Evolutionary conservation across 2,888 invertebrate genomes (phyloP), one percentile per base, ranked within the genome.

Genomic region (Cosmia pyralina): DNA sequence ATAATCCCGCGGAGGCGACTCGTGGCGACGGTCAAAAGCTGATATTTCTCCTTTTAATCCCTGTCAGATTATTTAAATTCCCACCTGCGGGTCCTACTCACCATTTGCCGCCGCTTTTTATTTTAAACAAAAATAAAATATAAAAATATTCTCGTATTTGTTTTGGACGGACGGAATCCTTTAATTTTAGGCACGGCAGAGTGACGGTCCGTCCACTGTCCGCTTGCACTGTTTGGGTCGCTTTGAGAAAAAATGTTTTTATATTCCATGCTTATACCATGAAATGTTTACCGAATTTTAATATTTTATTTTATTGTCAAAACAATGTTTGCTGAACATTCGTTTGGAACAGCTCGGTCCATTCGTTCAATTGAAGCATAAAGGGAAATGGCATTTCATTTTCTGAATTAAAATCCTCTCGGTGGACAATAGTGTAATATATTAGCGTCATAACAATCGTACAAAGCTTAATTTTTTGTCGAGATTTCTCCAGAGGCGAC

Each of bases 61-160:
- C 93, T 95, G 95, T 95, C 96, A 95, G 96, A 96, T 96, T 96
- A 96, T 96, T 96, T 96, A 96, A 96, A 96, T 96, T 95, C 96
- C 96, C 96, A 96, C 96, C 96, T 96, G 96, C 92, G 93, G 92
- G 90, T 90, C 87, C 89, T 90, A 90, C 90, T 92, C 90, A 87
- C 88, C 91, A 92, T 89, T 92, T 92, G 92, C 91, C 91, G 84
- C 81, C 82, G 89, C 85, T 86, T 92, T 93, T 95, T 94, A 93
- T 95, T 94, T 93, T 72, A 83, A 94, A 94, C 93, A 93, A 94
- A 94, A 95, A 95, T 95, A 95, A 95, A 96, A 95, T 95, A 95
- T 95, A 95, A 95, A 96, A 95, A 95, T 95, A 95, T 94, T 91
- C 93, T 88, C 89, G 93, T 96, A 95, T 96, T 96, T 96, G 96